Conservation (phyloP, 1,140 invertebrate genomes). For the Akabosia matsudoensis region DNA sequence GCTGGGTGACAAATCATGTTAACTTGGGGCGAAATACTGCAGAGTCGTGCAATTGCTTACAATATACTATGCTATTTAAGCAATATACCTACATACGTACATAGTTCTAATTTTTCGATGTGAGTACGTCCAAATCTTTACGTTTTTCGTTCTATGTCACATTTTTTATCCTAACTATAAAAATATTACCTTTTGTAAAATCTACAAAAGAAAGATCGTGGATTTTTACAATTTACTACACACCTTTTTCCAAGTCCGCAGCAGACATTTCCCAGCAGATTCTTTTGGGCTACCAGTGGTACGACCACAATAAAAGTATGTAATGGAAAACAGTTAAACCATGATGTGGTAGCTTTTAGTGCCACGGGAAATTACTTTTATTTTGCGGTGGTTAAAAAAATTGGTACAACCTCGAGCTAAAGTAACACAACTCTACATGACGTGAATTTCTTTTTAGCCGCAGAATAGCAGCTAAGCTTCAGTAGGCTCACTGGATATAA, state of each 20-base stretch:
- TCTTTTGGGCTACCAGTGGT: neutral
- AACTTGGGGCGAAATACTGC: neutral
- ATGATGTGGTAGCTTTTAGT: conserved; percentile 11
- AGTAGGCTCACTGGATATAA: neutral
- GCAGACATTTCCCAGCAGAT: neutral
- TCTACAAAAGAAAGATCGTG: too few relatives aligned
- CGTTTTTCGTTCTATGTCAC: too few relatives aligned
- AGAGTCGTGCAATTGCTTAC: too few relatives aligned
- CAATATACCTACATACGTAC: too few relatives aligned
- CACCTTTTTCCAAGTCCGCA: neutral
- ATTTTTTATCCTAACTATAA: too few relatives aligned
- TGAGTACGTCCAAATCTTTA: too few relatives aligned
- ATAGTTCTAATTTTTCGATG: neutral
- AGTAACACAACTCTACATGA: neutral
- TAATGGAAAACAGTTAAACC: neutral
- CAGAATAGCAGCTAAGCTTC: neutral
- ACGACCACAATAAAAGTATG: neutral
- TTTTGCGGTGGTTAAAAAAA: conserved; percentile 5
- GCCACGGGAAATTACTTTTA: conserved; percentile 16
- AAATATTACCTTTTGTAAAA: too few relatives aligned
- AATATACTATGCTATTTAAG: too few relatives aligned
- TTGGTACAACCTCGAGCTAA: neutral
- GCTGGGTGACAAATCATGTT: conserved; percentile 12
- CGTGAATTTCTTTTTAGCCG: neutral
- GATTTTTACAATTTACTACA: too few relatives aligned